Evolutionary conservation across 1,140 invertebrate species (phyloP).

Genomic region (Coenobita brevimanus): DNA sequence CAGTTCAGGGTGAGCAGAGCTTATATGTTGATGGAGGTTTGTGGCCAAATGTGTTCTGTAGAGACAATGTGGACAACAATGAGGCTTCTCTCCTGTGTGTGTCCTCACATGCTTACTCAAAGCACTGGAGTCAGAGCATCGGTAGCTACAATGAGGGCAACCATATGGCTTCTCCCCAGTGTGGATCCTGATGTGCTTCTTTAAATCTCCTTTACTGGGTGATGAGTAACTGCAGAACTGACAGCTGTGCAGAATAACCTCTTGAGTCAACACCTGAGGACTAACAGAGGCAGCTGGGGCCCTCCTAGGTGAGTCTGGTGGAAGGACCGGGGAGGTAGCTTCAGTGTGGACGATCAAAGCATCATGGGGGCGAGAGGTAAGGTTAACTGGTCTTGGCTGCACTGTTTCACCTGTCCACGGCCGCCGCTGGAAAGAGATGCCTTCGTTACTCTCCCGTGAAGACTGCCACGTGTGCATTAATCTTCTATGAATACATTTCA

Average conservation of each 20-base stretch:
- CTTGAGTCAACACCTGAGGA: constrained; percentile 16
- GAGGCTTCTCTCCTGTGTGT: constrained; percentile 47
- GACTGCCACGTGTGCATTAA: constrained; percentile 32
- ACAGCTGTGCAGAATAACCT: constrained; percentile 16
- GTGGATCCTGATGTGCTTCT: constrained; percentile 55
- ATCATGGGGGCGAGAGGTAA: constrained; percentile 34
- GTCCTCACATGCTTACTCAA: constrained; percentile 52
- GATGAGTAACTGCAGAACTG: constrained; percentile 56
- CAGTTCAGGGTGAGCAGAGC: constrained; percentile 30
- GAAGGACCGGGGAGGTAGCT: constrained; percentile 1
- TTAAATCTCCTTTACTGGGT: constrained; percentile 42
- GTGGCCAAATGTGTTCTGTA: constrained; percentile 41
- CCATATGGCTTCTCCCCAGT: constrained; percentile 57
- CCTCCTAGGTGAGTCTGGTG: constrained; percentile 1
- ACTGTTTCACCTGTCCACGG: constrained; percentile 45
- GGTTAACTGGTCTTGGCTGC: constrained; percentile 24
- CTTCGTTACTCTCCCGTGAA: constrained; percentile 52
- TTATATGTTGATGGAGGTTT: constrained; percentile 46
- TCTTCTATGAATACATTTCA: constrained; percentile 5
- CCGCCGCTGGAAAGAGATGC: constrained; percentile 61
- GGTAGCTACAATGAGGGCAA: constrained; percentile 50
- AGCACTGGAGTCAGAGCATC: constrained; percentile 54
- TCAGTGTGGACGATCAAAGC: not conserved
- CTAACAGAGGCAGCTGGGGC: not conserved
- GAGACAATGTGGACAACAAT: constrained; percentile 48